phyloP scores from a whole-genome alignment of 2,113 vertebrate species.

The Rhinolophus sinicus region DNA sequence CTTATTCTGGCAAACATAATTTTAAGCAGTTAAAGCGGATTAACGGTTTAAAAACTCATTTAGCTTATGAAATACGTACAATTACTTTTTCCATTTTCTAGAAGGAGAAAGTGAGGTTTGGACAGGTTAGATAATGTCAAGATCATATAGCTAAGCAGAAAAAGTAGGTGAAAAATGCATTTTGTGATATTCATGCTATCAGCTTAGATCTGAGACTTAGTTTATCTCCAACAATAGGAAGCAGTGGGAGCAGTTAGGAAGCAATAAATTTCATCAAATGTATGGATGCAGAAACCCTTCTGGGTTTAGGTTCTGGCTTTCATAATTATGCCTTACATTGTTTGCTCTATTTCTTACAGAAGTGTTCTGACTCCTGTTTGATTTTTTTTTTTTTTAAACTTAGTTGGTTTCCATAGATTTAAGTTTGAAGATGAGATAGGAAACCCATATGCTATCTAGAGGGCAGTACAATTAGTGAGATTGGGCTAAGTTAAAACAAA shows the following conservation, averaged over 20 bases:
- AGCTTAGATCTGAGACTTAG: not conserved
- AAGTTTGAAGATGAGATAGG: not conserved
- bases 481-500: not conserved
- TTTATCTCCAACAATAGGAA: not conserved
- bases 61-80: not conserved
- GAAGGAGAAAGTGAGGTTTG: not conserved
- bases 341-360: not conserved
- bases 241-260: too few relatives aligned
- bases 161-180: not conserved
- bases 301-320: not conserved
- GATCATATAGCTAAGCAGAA: not conserved
- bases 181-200: not conserved
- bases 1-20: not conserved
- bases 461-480: not conserved
- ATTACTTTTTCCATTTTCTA: not conserved
- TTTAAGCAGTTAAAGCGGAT: not conserved
- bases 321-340: not conserved
- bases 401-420: not conserved
- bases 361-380: not conserved
- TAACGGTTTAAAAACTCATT: not conserved
- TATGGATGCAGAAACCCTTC: not conserved
- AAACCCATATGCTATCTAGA: not conserved
- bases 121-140: not conserved
- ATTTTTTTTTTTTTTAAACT: not conserved
- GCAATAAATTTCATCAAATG: not conserved